Evolutionary conservation across 2,888 invertebrate species (phyloP).

Genomic region (Catocala nupta): DNA sequence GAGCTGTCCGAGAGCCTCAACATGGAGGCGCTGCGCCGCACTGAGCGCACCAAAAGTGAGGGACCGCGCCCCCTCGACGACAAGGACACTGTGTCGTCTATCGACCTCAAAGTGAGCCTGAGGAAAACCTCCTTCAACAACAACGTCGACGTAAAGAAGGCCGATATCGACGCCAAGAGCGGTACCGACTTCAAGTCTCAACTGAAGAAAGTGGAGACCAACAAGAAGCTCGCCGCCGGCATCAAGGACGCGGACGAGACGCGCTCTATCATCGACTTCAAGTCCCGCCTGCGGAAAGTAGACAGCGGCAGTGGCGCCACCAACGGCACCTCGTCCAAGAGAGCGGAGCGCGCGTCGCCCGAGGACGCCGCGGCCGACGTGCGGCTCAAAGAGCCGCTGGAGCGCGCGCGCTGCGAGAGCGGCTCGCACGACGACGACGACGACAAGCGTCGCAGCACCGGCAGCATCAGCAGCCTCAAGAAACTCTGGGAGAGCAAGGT

Average conservation of each 20-base stretch:
- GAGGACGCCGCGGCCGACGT: conserved; percentile 70
- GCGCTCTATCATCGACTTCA: conserved; percentile 93
- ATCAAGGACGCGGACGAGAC: conserved; percentile 84
- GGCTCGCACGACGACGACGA: conserved; percentile 88
- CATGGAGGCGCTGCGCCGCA: conserved; percentile 83
- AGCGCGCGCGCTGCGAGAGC: conserved; percentile 55
- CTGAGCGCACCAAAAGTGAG: conserved; percentile 63
- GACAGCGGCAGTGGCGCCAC: conserved; percentile 82
- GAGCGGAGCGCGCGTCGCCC: conserved; percentile 68
- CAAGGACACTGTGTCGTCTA: conserved; percentile 69
- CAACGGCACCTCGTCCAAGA: conserved; percentile 68
- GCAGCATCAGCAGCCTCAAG: conserved; percentile 96
- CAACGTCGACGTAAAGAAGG: conserved; percentile 59
- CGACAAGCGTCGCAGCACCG: conserved; percentile 96
- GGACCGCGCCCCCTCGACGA: conserved; percentile 49
- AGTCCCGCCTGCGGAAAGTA: conserved; percentile 94
- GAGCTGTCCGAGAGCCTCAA: conserved; percentile 95
- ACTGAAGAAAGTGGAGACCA: conserved; percentile 91
- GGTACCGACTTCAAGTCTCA: conserved; percentile 89
- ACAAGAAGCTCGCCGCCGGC: conserved; percentile 85
- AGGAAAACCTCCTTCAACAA: conserved; percentile 74
- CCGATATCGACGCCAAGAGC: conserved; percentile 64
- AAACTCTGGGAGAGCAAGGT: conserved; percentile 95
- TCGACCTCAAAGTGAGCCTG: conserved; percentile 85
- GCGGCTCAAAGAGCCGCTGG: conserved; percentile 4